These are phyloP conservation scores for Aplysina aerophoba DNA, from an alignment of 37 sponge, comb jelly and placozoan genomes.

Conservation along the genomic window DNA sequence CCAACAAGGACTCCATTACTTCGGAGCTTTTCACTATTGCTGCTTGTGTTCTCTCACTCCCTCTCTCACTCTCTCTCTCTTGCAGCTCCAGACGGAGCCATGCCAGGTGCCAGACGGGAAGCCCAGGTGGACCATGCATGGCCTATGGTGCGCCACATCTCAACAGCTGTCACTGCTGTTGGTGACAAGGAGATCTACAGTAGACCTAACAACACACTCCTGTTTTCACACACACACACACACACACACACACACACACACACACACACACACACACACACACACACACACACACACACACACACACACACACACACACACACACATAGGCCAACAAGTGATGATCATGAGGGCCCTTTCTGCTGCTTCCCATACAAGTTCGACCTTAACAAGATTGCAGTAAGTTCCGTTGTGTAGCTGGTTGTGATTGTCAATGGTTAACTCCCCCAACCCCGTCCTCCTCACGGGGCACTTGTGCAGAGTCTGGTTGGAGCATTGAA, in stretches of 20 bases:
- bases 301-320: no score
- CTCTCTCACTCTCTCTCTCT: no score
- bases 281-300: no score
- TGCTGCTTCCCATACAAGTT: neutral
- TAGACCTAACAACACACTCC: neutral
- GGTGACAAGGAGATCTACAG: neutral
- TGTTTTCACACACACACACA: no score
- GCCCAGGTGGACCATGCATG: conserved; percentile 28
- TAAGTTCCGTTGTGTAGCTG: neutral
- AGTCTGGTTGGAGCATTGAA: neutral
- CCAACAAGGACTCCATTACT: neutral
- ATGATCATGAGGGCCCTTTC: conserved; percentile 1
- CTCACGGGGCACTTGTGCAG: conserved; percentile 2
- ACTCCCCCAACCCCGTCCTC: neutral
- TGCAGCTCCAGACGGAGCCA: neutral
- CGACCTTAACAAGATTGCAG: neutral
- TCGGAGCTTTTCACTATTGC: neutral
- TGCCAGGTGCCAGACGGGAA: neutral
- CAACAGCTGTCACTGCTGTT: no score
- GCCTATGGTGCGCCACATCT: neutral
- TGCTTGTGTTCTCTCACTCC: neutral
- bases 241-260: no score
- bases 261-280: no score
- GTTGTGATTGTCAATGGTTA: neutral
- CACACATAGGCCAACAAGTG: neutral